Conservation (phyloP, 1,140 invertebrate genomes). For the Zaprionus vittiger region DNA sequence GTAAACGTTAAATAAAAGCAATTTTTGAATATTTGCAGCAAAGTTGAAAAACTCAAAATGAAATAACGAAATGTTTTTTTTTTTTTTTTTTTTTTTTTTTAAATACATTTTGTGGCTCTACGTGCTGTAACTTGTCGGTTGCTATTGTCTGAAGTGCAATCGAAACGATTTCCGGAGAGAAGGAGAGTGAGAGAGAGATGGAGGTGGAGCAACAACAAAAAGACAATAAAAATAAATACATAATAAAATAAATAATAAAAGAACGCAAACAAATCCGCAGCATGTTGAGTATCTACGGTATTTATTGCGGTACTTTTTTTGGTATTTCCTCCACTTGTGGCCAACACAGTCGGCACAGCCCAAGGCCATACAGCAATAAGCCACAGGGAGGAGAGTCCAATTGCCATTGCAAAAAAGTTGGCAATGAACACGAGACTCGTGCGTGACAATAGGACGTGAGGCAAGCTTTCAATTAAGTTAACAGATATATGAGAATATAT, state of each 20-base stretch:
- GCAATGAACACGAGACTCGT: constrained; percentile 3
- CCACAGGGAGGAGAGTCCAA: neutral
- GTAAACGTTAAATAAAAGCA: constrained; percentile 39
- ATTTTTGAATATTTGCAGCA: constrained; percentile 25
- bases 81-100: constrained; percentile 25
- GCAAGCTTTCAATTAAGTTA: neutral
- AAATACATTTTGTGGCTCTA: constrained; percentile 53
- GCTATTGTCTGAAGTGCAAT: constrained; percentile 31
- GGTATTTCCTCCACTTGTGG: constrained; percentile 3
- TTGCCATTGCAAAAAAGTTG: neutral
- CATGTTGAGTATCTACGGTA: constrained; percentile 24
- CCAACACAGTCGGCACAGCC: constrained; percentile 1
- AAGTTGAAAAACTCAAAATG: constrained; percentile 22
- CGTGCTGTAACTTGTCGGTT: neutral
- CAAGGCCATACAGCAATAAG: neutral
- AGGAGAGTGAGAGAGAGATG: neutral
- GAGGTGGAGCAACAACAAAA: constrained; percentile 9
- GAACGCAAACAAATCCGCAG: constrained; percentile 17
- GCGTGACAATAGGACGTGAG: neutral
- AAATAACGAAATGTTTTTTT: constrained; percentile 28
- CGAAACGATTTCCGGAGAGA: constrained; percentile 5
- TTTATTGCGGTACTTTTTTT: constrained; percentile 24
- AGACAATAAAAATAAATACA: neutral
- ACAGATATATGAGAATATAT: neutral
- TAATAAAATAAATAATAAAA: constrained; percentile 11